Base-by-base conservation (phyloP, 2,888 invertebrate species). In the Mylabris sibirica region DNA sequence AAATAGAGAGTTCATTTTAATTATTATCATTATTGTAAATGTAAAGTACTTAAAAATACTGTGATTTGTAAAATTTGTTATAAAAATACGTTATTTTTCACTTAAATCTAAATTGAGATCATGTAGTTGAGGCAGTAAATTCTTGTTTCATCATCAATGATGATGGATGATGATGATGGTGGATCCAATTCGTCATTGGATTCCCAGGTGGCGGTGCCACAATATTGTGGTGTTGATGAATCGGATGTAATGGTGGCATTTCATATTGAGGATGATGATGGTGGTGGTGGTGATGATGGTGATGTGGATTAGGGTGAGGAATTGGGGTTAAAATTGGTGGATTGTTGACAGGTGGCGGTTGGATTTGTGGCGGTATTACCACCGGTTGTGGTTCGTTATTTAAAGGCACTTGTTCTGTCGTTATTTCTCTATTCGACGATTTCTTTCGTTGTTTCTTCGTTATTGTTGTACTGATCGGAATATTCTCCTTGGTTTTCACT, bases 1-100 rank as follows among this genome's bases (percentile, higher is more conserved):
- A 75, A 38, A 63, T 66, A 20, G 77, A 78, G 67, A 78, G 78
- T 66, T 67, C 73, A 24, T 75, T 78, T 63, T 77, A 64, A 64
- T 22, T 22, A 44, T 44, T 53, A 34, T n/a, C n/a, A 35, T 53
- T 65, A 11, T 57, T 64, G 17, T 53, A 22, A 53, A 53, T 17
- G 44, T 14, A 49, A 59, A 34, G 65, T 65, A 69, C 65, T 65
- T 65, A 65, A 63, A 59, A 20, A 34, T 53, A 66, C 49, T 44
- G 35, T 61, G 35, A 35, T 59, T 59, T 68, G 59, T 68, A 68
- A 61, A 65, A 65, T 65, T 20, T 9, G 2, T 11, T 41, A n/a
- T 5, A 41, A 22, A 34, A 61, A 22, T 20, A 49, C n/a, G 24
- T 4, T 57, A 24, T 57, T 24, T 57, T 49, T 20, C n/a, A 38